Conservation (phyloP, 2,113 vertebrate genomes). For the Salminus brasiliensis region DNA sequence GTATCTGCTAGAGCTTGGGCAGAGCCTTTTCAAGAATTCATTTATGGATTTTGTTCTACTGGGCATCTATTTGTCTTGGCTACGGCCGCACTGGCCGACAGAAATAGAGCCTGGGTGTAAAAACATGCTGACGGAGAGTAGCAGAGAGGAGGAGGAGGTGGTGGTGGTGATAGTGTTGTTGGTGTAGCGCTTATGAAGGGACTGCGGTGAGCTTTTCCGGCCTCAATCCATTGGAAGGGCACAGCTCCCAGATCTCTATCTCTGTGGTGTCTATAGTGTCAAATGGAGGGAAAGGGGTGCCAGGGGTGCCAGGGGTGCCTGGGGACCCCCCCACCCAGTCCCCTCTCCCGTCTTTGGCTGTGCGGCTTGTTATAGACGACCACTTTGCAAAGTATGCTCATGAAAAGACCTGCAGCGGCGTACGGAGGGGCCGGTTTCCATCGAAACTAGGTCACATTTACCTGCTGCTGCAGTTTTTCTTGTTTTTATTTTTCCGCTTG, state of each 20-base stretch:
- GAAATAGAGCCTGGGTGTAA: constrained; percentile 27
- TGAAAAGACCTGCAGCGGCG: neutral
- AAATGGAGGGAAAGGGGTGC: neutral
- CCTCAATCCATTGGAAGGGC: neutral
- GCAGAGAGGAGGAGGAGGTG: neutral
- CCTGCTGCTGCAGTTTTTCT: constrained; percentile 90
- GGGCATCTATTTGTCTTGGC: constrained; percentile 3
- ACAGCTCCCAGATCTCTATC: neutral
- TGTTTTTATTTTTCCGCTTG: constrained; percentile 87
- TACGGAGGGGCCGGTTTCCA: neutral
- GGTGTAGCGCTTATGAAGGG: neutral
- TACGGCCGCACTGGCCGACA: neutral
- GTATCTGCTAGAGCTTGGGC: neutral
- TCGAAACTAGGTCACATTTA: constrained; percentile 64
- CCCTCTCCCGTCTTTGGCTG: too few species aligned
- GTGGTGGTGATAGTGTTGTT: neutral
- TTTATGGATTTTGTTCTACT: neutral
- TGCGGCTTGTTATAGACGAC: too few species aligned
- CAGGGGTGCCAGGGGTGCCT: too few species aligned
- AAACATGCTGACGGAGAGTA: constrained; percentile 13
- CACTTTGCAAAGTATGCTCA: too few species aligned
- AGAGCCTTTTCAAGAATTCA: neutral
- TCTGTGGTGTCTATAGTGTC: too few species aligned
- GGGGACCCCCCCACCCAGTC: too few species aligned
- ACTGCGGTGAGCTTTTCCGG: neutral